A percentile compares a stretch with the other conserved stretches of the same genome.
These are phyloP conservation scores for Tachysurus vachellii DNA, from an alignment of 2,113 vertebrate species.

Conservation along the genomic window DNA sequence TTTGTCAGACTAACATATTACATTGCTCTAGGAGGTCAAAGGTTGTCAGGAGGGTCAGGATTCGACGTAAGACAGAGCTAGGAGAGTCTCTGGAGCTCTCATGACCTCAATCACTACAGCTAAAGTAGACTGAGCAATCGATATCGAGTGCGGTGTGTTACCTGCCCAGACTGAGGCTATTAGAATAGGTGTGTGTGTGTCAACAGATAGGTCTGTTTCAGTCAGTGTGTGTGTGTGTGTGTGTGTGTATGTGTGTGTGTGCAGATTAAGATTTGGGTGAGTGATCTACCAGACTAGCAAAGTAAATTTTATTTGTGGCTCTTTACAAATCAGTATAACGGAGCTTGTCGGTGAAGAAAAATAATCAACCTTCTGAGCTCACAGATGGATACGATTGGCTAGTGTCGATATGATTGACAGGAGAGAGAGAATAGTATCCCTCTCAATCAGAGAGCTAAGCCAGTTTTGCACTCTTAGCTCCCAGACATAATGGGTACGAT, in stretches of 20 bases:
- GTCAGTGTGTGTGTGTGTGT: background rate
- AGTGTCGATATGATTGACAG: background rate
- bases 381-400: background rate
- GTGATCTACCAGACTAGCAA: background rate
- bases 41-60: constrained; percentile 6
- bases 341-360: background rate
- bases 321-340: background rate
- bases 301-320: background rate
- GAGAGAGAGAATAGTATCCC: background rate
- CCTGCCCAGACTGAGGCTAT: constrained; percentile 31
- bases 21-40: constrained; percentile 9
- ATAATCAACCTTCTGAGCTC: background rate
- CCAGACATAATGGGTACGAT: background rate
- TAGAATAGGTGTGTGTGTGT: constrained; percentile 22
- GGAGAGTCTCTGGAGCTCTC: constrained; percentile 53
- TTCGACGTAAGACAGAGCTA: constrained; percentile 38
- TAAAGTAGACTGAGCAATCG: constrained; percentile 65
- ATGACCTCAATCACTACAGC: constrained; percentile 70
- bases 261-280: background rate
- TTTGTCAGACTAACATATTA: constrained; percentile 46
- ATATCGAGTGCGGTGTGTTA: constrained; percentile 57
- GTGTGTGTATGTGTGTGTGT: background rate
- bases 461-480: background rate
- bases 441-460: background rate
- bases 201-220: constrained; percentile 5